phyloP scores from a whole-genome alignment of 2,113 vertebrate species.

The Prolemur simus region DNA sequence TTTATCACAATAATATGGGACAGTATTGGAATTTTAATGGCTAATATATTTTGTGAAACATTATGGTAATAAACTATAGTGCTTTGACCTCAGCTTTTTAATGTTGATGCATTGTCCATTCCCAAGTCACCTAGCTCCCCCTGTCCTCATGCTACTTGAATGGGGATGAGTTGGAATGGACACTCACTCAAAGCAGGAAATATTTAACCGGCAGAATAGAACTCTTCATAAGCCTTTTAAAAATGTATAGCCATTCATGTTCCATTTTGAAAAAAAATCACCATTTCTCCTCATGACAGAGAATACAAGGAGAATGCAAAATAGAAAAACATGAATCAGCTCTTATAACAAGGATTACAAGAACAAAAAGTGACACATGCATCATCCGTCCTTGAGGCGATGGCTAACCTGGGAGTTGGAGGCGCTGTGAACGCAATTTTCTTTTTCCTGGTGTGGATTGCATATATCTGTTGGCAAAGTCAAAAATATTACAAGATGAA shows the following conservation, averaged over 20 bases:
- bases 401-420: not conserved
- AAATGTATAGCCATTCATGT: slow-evolving; percentile 40
- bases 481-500: not conserved
- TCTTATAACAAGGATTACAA: not conserved
- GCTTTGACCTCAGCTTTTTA: slow-evolving; percentile 78
- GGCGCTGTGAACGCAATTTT: not conserved
- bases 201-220: slow-evolving; percentile 42
- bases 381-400: not conserved
- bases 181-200: slow-evolving; percentile 52
- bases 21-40: slow-evolving; percentile 78
- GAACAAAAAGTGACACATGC: not conserved
- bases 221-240: slow-evolving; percentile 57
- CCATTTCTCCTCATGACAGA: slow-evolving; percentile 3
- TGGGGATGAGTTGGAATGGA: not conserved
- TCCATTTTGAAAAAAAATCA: slow-evolving; percentile 44
- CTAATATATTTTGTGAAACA: slow-evolving; percentile 78
- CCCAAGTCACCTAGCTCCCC: not conserved
- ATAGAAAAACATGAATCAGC: not conserved
- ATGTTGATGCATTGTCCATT: slow-evolving; percentile 68
- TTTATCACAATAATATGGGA: slow-evolving; percentile 79
- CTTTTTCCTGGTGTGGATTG: not conserved
- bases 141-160: slow-evolving; percentile 22
- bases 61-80: slow-evolving; percentile 76
- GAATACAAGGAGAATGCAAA: not conserved
- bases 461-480: not conserved